Percentiles rank a stretch among this genome's conserved stretches.
Evolutionary conservation across 2,888 invertebrate genomes (phyloP).

Genomic region (Pecten maximus): DNA sequence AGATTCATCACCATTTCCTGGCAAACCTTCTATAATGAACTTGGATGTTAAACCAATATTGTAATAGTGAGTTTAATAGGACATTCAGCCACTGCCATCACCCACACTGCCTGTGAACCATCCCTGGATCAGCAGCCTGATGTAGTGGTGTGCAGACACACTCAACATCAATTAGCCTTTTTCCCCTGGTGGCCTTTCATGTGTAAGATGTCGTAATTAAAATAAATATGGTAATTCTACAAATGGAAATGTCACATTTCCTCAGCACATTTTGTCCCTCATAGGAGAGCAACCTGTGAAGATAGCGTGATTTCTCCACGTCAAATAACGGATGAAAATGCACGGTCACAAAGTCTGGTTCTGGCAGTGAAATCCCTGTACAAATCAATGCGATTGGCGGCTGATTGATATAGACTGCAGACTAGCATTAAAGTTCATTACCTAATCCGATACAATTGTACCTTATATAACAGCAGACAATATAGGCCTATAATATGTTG

Average conservation of each 20-base stretch:
- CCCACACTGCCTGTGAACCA: neutral
- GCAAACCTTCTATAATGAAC: neutral
- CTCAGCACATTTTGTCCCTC: neutral
- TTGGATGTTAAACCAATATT: neutral
- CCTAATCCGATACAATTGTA: neutral
- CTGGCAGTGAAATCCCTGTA: neutral
- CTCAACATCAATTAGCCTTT: conserved; percentile 21
- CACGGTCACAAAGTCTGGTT: neutral
- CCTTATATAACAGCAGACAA: neutral
- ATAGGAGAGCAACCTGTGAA: neutral
- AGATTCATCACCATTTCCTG: neutral
- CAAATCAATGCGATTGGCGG: neutral
- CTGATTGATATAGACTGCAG: neutral
- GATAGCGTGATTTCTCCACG: conserved; percentile 22
- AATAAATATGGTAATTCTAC: conserved; percentile 31
- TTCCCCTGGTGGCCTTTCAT: neutral
- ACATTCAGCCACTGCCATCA: neutral
- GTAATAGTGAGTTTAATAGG: neutral
- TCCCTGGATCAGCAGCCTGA: neutral
- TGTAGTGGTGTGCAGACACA: neutral
- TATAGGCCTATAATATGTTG: neutral
- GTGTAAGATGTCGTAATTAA: conserved; percentile 11
- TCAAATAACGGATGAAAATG: conserved; percentile 21
- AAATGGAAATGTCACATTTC: conserved; percentile 33
- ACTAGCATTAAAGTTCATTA: neutral